Evolutionary conservation across 2,113 vertebrate genomes (phyloP), one percentile per base, ranked within the genome.

Genomic region (Boleophthalmus pectinirostris): DNA sequence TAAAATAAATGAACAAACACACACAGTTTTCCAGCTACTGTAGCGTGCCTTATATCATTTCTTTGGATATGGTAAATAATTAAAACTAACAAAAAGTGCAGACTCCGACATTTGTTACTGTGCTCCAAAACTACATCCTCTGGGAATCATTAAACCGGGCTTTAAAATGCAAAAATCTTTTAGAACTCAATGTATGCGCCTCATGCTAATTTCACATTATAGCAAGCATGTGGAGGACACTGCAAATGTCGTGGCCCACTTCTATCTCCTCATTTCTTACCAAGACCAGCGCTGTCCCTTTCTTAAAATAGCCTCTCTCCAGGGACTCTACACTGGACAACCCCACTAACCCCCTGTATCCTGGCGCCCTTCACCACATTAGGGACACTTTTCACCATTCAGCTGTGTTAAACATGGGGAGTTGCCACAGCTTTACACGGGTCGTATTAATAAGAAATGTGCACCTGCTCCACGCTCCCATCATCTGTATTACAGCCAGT

Each of bases 261-360:
- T 94, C 83, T 89, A 75, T 82, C 75, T 76, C 76, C 85, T 88
- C 70, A 16, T 85, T 72, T 85, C 88, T 88, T 79, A n/a, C 79
- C 60, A 67, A 75, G 75, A 75, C 74, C 56, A 75, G 74, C 86
- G 70, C 80, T 29, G 54, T 87, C 75, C 83, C 74, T 64, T 67
- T 64, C 92, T 90, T 92, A 90, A 94, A 93, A 93, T 93, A 94
- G 93, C 85, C 77, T 14, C 51, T 88, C 84, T 87, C 87, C 68
- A 4, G 23, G 84, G 79, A 73, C 78, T 67, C 74, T 47, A 3
- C 24, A 38, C 57, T 73, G 86, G 89, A 90, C 92, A 91, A 85
- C 84, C 66, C 70, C 20, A 65, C 71, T 66, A 74, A 60, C 83
- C 79, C 77, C 47, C 13, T 77, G 64, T 78, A 81, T 78, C 84